Conservation (phyloP, 2,113 vertebrate species). For the Sarotherodon lohbergeri region DNA sequence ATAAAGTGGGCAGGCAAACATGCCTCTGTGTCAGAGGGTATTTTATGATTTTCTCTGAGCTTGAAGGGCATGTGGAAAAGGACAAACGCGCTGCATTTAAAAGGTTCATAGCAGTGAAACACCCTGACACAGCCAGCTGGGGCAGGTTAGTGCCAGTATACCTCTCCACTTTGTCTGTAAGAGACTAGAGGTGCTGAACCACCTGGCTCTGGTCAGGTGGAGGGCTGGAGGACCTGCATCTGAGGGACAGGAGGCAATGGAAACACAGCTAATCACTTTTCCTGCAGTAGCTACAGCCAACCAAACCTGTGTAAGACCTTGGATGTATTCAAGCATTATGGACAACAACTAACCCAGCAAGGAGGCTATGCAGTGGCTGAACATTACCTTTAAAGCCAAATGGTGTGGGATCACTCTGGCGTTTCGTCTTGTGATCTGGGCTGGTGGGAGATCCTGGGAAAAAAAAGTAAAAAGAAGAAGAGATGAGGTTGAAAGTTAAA, state of each 20-base stretch:
- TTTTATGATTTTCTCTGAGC: not conserved
- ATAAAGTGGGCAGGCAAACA: not conserved
- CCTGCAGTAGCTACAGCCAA: not conserved
- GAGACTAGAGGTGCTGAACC: constrained; percentile 77
- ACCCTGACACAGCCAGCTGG: not conserved
- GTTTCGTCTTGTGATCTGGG: constrained; percentile 94
- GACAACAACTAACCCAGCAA: not conserved
- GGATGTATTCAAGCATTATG: not conserved
- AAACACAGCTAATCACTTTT: constrained; percentile 51
- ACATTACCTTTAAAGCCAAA: constrained; percentile 88
- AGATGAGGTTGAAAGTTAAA: not conserved
- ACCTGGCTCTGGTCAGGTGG: constrained; percentile 70
- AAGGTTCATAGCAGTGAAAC: not conserved
- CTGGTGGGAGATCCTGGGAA: constrained; percentile 85
- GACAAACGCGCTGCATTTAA: not conserved
- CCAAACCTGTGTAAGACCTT: not conserved
- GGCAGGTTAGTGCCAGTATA: constrained; percentile 32
- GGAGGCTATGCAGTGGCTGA: not conserved
- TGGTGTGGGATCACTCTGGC: constrained; percentile 94
- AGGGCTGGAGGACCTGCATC: constrained; percentile 68
- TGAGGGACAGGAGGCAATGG: constrained; percentile 60
- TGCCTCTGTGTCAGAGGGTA: not conserved
- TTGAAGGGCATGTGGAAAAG: not conserved
- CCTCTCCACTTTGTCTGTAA: constrained; percentile 75
- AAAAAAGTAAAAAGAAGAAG: constrained; percentile 1